These are phyloP conservation scores for Drosophila guanche DNA, from an alignment of 1,140 invertebrate genomes.

Conservation along the genomic window DNA sequence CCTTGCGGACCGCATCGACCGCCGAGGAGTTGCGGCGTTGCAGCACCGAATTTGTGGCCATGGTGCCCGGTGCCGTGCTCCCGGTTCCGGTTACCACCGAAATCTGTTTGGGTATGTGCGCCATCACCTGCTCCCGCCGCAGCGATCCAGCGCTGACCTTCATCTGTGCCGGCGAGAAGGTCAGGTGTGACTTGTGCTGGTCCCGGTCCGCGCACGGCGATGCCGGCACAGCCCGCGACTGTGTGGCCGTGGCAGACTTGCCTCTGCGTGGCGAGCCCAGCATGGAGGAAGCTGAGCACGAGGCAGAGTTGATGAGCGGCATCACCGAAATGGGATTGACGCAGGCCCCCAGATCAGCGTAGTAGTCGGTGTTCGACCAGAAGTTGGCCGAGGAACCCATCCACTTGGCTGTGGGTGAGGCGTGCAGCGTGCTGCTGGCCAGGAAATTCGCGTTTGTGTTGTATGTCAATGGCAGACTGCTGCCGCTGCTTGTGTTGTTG, in stretches of 20 bases:
- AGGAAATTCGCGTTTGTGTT: slow-evolving; percentile 59
- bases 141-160: slow-evolving; percentile 84
- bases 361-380: slow-evolving; percentile 89
- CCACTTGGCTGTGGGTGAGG: slow-evolving; percentile 76
- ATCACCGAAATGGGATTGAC: slow-evolving; percentile 91
- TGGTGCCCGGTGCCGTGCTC: slow-evolving; percentile 58
- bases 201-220: slow-evolving; percentile 63
- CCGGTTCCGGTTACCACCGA: slow-evolving; percentile 61
- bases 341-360: slow-evolving; percentile 89
- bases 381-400: slow-evolving; percentile 86
- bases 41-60: slow-evolving; percentile 68
- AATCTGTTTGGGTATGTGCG: slow-evolving; percentile 86
- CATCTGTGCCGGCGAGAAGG: slow-evolving; percentile 87
- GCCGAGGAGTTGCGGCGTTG: slow-evolving; percentile 70
- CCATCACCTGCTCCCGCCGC: slow-evolving; percentile 82
- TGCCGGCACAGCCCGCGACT: slow-evolving; percentile 45
- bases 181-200: slow-evolving; percentile 87
- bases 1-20: slow-evolving; percentile 77
- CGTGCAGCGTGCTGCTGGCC: slow-evolving; percentile 56
- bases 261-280: slow-evolving; percentile 50
- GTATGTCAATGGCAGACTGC: slow-evolving; percentile 26
- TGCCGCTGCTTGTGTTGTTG: slow-evolving; percentile 31
- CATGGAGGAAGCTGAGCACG: slow-evolving; percentile 29
- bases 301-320: slow-evolving; percentile 83
- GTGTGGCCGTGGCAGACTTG: slow-evolving; percentile 32